Evolutionary conservation across 2,888 invertebrate genomes (phyloP).

Genomic region (Galerucella pusilla): DNA sequence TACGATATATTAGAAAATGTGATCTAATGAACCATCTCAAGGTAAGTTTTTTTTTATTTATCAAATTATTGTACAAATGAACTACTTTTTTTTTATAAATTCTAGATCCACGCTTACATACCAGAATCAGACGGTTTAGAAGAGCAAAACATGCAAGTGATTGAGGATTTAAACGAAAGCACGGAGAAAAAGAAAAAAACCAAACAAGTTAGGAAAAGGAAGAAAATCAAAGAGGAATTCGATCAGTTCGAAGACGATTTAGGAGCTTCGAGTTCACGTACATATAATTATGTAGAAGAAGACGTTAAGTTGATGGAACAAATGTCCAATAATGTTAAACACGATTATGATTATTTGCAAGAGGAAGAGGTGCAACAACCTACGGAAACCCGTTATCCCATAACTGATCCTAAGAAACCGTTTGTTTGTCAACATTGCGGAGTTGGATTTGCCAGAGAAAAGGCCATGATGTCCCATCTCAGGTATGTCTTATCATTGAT

Average conservation of each 20-base stretch:
- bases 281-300: slow-evolving; percentile 66
- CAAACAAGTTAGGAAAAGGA: slow-evolving; percentile 51
- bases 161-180: slow-evolving; percentile 47
- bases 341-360: slow-evolving; percentile 34
- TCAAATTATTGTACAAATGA: background rate
- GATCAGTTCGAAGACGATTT: slow-evolving; percentile 51
- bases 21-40: slow-evolving; percentile 80
- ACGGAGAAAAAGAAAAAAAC: slow-evolving; percentile 45
- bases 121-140: slow-evolving; percentile 71
- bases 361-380: slow-evolving; percentile 36
- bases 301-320: slow-evolving; percentile 66
- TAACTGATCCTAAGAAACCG: slow-evolving; percentile 78
- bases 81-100: slow-evolving; percentile 58
- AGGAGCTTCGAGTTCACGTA: slow-evolving; percentile 58
- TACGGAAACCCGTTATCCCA: slow-evolving; percentile 66
- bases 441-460: slow-evolving; percentile 82
- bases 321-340: slow-evolving; percentile 62
- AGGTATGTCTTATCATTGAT: slow-evolving; percentile 57
- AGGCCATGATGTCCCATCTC: slow-evolving; percentile 82
- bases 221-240: slow-evolving; percentile 59
- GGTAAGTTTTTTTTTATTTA: slow-evolving; percentile 15
- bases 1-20: slow-evolving; percentile 80
- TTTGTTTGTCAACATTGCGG: slow-evolving; percentile 84
- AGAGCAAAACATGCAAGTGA: slow-evolving; percentile 68
- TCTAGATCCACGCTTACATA: slow-evolving; percentile 81